Evolutionary conservation across 2,113 vertebrate species (phyloP).

Genomic region (Bufo bufo): DNA sequence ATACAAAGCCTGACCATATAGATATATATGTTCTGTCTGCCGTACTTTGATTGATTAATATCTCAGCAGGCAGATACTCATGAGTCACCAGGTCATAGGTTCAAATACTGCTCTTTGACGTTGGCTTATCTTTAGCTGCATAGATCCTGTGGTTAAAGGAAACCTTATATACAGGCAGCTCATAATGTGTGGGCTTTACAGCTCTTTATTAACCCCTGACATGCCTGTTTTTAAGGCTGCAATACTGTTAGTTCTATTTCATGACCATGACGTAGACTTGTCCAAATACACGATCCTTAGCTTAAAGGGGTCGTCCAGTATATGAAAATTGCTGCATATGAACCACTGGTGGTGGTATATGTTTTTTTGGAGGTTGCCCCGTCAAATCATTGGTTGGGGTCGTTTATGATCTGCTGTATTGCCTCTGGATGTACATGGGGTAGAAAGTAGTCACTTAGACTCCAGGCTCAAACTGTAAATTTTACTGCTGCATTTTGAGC

Average conservation of each 20-base stretch:
- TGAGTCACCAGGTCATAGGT: slow-evolving; percentile 22
- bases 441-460: too few species aligned
- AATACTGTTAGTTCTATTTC: neutral
- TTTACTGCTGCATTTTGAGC: too few species aligned
- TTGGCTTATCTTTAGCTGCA: slow-evolving; percentile 38
- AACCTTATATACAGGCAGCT: slow-evolving; percentile 18
- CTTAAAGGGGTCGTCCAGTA: neutral
- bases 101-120: slow-evolving; percentile 19
- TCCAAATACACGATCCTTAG: neutral
- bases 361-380: neutral
- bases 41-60: slow-evolving; percentile 9
- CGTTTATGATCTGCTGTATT: too few species aligned
- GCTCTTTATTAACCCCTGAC: slow-evolving; percentile 10
- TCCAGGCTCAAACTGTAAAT: too few species aligned
- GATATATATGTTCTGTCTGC: neutral
- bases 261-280: neutral
- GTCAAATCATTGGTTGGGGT: neutral
- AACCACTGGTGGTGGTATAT: neutral
- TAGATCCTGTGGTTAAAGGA: slow-evolving; percentile 26
- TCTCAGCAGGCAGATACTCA: slow-evolving; percentile 15
- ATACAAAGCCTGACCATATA: neutral
- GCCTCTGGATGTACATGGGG: too few species aligned
- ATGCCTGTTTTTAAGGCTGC: neutral
- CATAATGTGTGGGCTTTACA: slow-evolving; percentile 22
- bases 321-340: neutral